Evolutionary conservation across 2,797 vertebrate genomes (phyloP).

Genomic region (Propithecus deckenii): DNA sequence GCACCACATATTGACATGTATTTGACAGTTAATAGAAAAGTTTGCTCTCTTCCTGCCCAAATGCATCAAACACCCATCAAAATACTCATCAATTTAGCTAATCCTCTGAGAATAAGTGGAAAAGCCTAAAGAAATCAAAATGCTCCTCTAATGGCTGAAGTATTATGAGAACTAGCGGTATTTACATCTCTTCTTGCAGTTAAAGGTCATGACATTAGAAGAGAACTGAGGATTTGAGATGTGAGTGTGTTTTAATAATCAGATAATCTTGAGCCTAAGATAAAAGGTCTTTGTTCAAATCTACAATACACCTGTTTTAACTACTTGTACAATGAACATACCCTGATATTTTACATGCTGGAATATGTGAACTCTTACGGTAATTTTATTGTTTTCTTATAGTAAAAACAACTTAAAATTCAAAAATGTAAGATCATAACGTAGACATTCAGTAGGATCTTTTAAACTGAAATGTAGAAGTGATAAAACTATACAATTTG

Average conservation of each 20-base stretch:
- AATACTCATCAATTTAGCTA: conserved; percentile 16
- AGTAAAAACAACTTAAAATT: conserved; percentile 31
- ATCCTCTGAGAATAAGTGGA: conserved; percentile 32
- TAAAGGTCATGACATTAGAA: conserved; percentile 76
- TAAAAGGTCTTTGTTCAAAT: conserved; percentile 66
- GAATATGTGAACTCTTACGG: neutral
- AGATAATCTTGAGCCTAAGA: conserved; percentile 64
- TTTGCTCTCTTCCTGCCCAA: conserved; percentile 15
- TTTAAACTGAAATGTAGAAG: neutral
- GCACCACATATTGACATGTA: neutral
- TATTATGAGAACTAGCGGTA: conserved; percentile 56
- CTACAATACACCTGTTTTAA: conserved; percentile 38
- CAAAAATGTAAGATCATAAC: conserved; percentile 35
- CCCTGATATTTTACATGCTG: neutral
- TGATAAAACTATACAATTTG: neutral
- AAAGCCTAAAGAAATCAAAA: conserved; percentile 45
- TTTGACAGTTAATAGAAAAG: conserved; percentile 49
- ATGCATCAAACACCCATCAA: neutral
- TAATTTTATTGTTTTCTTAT: neutral
- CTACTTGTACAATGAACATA: neutral
- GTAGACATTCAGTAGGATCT: neutral
- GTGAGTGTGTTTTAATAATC: conserved; percentile 72
- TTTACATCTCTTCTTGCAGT: conserved; percentile 68
- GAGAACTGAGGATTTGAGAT: conserved; percentile 57
- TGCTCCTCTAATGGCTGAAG: conserved; percentile 20